Percentiles rank a stretch among this genome's conserved stretches.
Conservation (phyloP, 2,113 vertebrate genomes). For the Glaucidium brasilianum region DNA sequence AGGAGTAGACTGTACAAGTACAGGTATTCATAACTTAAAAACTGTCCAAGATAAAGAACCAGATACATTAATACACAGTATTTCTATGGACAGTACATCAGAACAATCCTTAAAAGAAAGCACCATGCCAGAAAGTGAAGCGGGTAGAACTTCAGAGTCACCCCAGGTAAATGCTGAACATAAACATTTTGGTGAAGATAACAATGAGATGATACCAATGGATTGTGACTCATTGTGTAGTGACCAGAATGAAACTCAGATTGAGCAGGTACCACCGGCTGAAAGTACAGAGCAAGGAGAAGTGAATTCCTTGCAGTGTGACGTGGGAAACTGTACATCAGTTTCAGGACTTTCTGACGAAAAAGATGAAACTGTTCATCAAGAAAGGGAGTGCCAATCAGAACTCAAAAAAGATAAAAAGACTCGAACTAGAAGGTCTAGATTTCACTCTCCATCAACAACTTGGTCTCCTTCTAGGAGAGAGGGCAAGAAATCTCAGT, state of each 20-base stretch:
- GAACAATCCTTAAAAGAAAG: conserved; percentile 40
- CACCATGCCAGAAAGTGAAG: background rate
- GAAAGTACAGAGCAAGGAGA: conserved; percentile 24
- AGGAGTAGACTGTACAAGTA: background rate
- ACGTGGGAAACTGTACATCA: background rate
- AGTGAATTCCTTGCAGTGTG: background rate
- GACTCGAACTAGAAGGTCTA: conserved; percentile 79
- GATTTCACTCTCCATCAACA: conserved; percentile 93
- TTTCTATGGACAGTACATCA: background rate
- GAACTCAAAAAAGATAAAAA: conserved; percentile 72
- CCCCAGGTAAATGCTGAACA: background rate
- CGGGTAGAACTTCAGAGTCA: background rate
- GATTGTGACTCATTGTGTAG: conserved; percentile 88
- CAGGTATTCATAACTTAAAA: background rate
- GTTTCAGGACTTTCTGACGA: conserved; percentile 26
- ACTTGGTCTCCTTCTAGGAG: conserved; percentile 88
- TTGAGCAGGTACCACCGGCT: conserved; percentile 48
- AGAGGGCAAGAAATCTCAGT: conserved; percentile 74
- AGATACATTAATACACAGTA: background rate
- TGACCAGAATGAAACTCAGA: conserved; percentile 74
- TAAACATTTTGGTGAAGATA: conserved; percentile 76
- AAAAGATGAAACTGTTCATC: conserved; percentile 49
- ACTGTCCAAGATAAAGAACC: conserved; percentile 26
- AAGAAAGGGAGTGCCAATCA: conserved; percentile 48
- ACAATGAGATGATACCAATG: conserved; percentile 87